These are phyloP conservation scores for Diogma glabrata DNA, from an alignment of 2,888 invertebrate genomes.

Conservation along the genomic window DNA sequence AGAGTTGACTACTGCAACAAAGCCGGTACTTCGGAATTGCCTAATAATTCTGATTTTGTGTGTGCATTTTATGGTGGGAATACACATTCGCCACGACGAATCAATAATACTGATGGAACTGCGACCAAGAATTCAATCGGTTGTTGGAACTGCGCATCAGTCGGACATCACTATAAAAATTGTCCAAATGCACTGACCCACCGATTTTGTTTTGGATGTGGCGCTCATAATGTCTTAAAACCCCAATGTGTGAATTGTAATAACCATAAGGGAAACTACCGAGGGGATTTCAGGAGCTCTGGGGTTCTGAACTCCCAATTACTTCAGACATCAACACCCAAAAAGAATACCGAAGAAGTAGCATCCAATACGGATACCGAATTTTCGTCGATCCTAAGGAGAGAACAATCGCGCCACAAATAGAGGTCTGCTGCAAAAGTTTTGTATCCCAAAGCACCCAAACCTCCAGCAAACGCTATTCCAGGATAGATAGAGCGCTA, in stretches of 20 bases:
- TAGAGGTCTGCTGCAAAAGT: no score
- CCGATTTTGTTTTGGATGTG: neutral
- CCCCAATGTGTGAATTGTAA: neutral
- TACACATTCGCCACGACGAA: neutral
- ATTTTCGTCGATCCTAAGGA: no score
- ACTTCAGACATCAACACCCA: neutral
- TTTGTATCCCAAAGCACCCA: neutral
- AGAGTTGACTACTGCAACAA: no score
- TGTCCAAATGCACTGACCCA: neutral
- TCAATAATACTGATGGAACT: no score
- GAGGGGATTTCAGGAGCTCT: neutral
- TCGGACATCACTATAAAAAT: no score
- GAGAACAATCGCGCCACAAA: no score
- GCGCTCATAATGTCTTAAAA: neutral
- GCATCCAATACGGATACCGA: neutral
- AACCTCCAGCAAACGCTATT: neutral
- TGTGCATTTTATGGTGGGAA: neutral
- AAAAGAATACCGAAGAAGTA: neutral
- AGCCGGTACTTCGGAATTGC: neutral
- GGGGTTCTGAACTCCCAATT: constrained; percentile 1
- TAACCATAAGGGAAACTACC: neutral
- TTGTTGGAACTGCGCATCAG: neutral
- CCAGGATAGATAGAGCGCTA: neutral
- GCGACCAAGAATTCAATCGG: no score
- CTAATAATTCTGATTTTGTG: neutral